Evolutionary conservation across 1,140 invertebrate genomes (phyloP).

Genomic region (Phenacoccus solenopsis): DNA sequence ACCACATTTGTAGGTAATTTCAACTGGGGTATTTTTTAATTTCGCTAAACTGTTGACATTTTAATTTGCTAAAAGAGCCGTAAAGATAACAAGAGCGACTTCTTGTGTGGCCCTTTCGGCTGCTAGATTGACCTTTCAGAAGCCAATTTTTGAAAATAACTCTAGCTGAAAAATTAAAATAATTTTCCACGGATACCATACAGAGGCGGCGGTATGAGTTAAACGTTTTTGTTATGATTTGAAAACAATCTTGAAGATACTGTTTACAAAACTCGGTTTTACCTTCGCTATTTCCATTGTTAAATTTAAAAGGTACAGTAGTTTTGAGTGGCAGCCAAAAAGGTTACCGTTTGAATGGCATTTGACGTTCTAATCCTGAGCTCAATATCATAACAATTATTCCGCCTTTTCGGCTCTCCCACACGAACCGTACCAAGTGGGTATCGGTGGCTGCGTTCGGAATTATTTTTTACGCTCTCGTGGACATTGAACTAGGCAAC

Average conservation of each 20-base stretch:
- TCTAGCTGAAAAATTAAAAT: not conserved
- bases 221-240: not conserved
- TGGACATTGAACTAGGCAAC: no score
- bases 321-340: not conserved
- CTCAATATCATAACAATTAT: not conserved
- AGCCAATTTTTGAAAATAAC: no score
- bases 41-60: not conserved
- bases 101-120: not conserved
- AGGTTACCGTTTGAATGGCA: not conserved
- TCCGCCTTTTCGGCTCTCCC: not conserved
- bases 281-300: not conserved
- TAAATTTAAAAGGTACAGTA: not conserved
- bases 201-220: not conserved
- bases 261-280: not conserved
- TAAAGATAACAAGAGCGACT: not conserved
- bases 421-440: no score
- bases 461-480: no score
- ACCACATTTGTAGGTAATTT: no score
- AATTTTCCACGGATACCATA: not conserved
- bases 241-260: not conserved
- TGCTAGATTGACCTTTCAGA: not conserved
- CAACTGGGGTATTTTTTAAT: not conserved
- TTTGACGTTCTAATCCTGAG: not conserved
- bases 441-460: no score
- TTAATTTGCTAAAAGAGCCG: not conserved